Evolutionary conservation across 2,888 invertebrate genomes (phyloP).

Genomic region (Pyrgus malvae): DNA sequence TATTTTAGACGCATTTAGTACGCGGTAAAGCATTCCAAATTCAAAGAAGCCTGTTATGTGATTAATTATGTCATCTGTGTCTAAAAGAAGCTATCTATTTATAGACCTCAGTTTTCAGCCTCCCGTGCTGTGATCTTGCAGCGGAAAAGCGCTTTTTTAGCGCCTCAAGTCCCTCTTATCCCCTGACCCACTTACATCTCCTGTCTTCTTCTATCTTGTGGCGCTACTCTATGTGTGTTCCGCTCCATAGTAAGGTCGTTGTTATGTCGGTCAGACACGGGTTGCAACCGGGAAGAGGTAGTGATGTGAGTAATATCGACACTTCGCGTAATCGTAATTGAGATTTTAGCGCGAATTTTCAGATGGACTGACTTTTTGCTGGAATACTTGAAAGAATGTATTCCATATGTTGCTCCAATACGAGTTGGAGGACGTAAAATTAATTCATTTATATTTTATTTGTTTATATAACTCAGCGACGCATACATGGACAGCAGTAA

Average conservation of each 20-base stretch:
- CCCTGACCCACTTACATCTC: slow-evolving; percentile 73
- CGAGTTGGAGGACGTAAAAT: too few species aligned
- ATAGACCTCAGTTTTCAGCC: slow-evolving; percentile 57
- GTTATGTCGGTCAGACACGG: slow-evolving; percentile 73
- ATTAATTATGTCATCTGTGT: slow-evolving; percentile 52
- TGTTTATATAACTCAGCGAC: too few species aligned
- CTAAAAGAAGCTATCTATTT: slow-evolving; percentile 53
- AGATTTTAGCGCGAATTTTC: slow-evolving; percentile 8
- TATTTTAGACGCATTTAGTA: too few species aligned
- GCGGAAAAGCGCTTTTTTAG: slow-evolving; percentile 63
- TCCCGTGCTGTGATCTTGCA: slow-evolving; percentile 49
- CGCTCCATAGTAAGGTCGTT: slow-evolving; percentile 67
- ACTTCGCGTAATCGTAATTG: slow-evolving; percentile 23
- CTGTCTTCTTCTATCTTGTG: slow-evolving; percentile 42
- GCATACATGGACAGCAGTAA: too few species aligned
- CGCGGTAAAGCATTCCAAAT: too few species aligned
- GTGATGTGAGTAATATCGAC: slow-evolving; percentile 37
- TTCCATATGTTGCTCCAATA: too few species aligned
- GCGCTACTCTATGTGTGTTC: slow-evolving; percentile 43
- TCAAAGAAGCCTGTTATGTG: slow-evolving; percentile 10
- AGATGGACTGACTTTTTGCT: neutral
- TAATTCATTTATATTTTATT: too few species aligned
- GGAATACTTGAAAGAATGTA: too few species aligned
- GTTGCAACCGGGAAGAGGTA: slow-evolving; percentile 68
- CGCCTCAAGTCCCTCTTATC: slow-evolving; percentile 64